Evolutionary conservation across 2,797 vertebrate genomes (phyloP).

Genomic region (Bovichtus diacanthus): DNA sequence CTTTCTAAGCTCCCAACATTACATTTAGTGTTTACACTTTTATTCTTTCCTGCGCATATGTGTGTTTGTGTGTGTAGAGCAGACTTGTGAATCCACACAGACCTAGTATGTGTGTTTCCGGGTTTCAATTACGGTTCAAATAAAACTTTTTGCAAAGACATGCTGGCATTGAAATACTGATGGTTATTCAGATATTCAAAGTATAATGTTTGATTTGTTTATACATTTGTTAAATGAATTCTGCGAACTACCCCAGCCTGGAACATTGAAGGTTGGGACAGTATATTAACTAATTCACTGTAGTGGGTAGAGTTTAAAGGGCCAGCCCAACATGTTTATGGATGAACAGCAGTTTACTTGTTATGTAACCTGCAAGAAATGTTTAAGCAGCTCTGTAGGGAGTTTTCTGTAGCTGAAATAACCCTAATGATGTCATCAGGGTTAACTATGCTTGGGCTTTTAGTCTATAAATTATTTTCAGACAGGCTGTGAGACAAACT

Average conservation of each 20-base stretch:
- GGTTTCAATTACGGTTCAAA: conserved; percentile 2
- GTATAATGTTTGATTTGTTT: neutral
- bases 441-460: neutral
- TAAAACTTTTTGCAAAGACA: conserved; percentile 18
- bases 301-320: neutral
- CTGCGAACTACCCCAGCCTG: neutral
- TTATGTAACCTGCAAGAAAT: conserved; percentile 9
- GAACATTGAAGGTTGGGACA: neutral
- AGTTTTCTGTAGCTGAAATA: neutral
- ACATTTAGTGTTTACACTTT: conserved; percentile 18
- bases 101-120: neutral
- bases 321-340: neutral
- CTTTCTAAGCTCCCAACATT: conserved; percentile 3
- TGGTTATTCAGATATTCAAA: neutral
- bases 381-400: neutral
- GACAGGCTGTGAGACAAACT: neutral
- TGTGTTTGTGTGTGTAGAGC: neutral
- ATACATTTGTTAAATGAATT: neutral
- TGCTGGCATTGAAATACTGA: neutral
- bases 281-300: neutral
- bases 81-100: neutral
- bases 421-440: neutral
- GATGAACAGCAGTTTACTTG: neutral
- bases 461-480: neutral
- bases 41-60: neutral